These are phyloP conservation scores for Lepetodrilus schrolli DNA, from an alignment of 2,888 invertebrate genomes.

Conservation along the genomic window DNA sequence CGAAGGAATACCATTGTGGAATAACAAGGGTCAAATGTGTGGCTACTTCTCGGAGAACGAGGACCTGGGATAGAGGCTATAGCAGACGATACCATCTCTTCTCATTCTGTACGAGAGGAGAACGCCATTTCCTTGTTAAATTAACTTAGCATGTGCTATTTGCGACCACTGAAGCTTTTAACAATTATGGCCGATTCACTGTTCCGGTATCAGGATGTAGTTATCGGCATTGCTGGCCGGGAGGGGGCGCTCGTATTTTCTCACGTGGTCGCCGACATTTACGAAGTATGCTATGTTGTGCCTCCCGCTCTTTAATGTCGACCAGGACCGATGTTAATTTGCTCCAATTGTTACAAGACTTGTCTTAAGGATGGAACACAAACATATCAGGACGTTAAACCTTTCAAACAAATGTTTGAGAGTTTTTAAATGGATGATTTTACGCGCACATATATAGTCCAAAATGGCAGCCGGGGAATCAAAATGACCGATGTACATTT, in stretches of 20 bases:
- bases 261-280: constrained; percentile 41
- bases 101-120: constrained; percentile 12
- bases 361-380: constrained; percentile 37
- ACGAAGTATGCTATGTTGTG: constrained; percentile 16
- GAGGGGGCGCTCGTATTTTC: constrained; percentile 40
- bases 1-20: background rate
- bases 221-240: constrained; percentile 39
- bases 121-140: constrained; percentile 39
- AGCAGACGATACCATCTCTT: background rate
- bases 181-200: constrained; percentile 42
- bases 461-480: background rate
- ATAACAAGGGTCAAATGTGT: background rate
- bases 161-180: constrained; percentile 35
- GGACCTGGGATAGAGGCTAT: background rate
- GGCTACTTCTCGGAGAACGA: background rate
- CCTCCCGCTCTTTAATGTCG: constrained; percentile 13
- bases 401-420: constrained; percentile 40
- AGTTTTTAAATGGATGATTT: constrained; percentile 38
- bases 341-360: constrained; percentile 34
- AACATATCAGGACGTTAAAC: constrained; percentile 33
- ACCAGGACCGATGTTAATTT: constrained; percentile 29
- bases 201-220: constrained; percentile 36
- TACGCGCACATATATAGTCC: background rate
- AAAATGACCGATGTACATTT: background rate
- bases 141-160: constrained; percentile 39